Evolutionary conservation across 2,888 invertebrate species (phyloP).

Genomic region (Strigamia maritima): DNA sequence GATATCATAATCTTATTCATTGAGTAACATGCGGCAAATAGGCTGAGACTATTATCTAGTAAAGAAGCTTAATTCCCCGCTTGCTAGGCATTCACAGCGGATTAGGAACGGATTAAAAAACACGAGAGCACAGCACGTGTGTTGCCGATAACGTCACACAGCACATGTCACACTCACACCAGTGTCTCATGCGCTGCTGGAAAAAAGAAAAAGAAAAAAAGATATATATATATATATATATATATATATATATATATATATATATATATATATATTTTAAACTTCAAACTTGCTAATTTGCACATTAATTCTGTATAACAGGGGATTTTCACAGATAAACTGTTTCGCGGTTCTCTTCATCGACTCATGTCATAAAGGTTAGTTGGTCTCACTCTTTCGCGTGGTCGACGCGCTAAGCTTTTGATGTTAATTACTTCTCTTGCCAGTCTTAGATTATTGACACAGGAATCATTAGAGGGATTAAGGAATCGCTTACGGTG

Average conservation of each 20-base stretch:
- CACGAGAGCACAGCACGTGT: slow-evolving; percentile 26
- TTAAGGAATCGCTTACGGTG: slow-evolving; percentile 2
- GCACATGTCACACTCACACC: background rate
- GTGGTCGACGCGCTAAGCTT: slow-evolving; percentile 22
- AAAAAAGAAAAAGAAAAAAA: background rate
- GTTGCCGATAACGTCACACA: slow-evolving; percentile 14
- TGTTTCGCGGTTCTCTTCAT: background rate
- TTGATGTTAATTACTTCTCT: slow-evolving; percentile 36
- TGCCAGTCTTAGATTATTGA: slow-evolving; percentile 33
- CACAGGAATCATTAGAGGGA: slow-evolving; percentile 36
- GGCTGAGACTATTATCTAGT: slow-evolving; percentile 18
- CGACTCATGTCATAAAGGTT: background rate
- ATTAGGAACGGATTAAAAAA: slow-evolving; percentile 32
- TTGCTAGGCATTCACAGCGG: slow-evolving; percentile 5
- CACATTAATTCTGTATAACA: background rate
- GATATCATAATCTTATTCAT: background rate
- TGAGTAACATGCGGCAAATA: slow-evolving; percentile 19
- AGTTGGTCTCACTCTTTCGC: slow-evolving; percentile 27
- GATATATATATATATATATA: background rate
- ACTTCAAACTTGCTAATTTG: background rate
- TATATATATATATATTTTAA: background rate
- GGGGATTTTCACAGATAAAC: background rate
- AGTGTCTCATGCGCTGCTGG: background rate
- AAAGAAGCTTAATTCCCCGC: slow-evolving; percentile 13
- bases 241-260: background rate